These are phyloP conservation scores for Helleia helle DNA, from an alignment of 2,888 invertebrate species.

Conservation along the genomic window DNA sequence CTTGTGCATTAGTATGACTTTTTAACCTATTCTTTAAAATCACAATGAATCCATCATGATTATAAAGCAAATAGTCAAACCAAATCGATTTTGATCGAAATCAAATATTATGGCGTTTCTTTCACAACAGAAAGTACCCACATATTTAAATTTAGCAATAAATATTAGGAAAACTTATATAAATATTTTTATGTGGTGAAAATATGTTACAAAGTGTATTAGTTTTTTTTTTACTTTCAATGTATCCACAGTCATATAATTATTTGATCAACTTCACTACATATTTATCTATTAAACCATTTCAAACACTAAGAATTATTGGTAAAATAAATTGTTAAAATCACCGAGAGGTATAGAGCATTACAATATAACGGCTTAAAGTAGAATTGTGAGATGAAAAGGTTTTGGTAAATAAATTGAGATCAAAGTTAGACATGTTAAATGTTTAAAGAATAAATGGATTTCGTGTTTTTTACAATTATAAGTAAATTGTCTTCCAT, in stretches of 20 bases:
- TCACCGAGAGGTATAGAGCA: conserved; percentile 6
- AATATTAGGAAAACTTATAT: too few species aligned
- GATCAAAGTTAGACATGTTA: conserved; percentile 37
- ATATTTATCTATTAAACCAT: background rate
- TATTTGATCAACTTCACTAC: too few species aligned
- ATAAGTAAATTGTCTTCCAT: conserved; percentile 22
- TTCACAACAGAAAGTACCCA: background rate
- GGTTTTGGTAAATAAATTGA: conserved; percentile 57
- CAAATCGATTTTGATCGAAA: too few species aligned
- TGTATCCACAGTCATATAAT: too few species aligned
- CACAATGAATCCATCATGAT: too few species aligned
- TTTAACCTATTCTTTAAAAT: too few species aligned
- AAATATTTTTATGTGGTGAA: too few species aligned
- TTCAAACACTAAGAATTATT: conserved; percentile 11
- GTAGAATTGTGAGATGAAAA: conserved; percentile 20
- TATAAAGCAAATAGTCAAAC: too few species aligned
- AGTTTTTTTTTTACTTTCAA: conserved; percentile 1
- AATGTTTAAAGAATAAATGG: conserved; percentile 5
- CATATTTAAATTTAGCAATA: background rate
- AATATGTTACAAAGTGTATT: too few species aligned
- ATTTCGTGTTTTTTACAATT: conserved; percentile 8
- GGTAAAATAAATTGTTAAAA: conserved; percentile 5
- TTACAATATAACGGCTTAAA: conserved; percentile 1
- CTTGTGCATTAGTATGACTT: too few species aligned
- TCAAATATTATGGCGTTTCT: background rate